Conservation (phyloP, 2,888 invertebrate genomes). For the Hemicrepidius hirtus region DNA sequence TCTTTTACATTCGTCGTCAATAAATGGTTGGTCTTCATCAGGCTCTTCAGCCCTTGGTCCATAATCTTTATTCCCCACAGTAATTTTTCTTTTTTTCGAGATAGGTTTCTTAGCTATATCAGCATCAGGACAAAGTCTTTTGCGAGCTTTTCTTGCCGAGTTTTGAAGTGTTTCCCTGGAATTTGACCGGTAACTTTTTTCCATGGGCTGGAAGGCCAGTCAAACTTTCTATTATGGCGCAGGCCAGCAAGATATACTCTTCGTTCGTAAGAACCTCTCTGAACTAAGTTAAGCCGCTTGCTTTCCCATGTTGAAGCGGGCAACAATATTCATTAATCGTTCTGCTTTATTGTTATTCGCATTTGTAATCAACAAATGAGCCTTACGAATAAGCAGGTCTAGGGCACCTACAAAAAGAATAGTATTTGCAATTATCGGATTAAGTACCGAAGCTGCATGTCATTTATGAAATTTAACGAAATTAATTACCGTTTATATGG, state of each 20-base stretch:
- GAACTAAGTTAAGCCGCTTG: no score
- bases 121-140: no score
- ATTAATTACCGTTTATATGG: background rate
- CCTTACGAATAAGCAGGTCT: no score
- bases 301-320: slow-evolving; percentile 20
- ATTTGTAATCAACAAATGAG: slow-evolving; percentile 1
- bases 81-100: background rate
- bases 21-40: background rate
- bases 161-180: background rate
- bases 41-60: background rate
- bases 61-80: no score
- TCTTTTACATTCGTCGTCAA: background rate
- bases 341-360: slow-evolving; percentile 7
- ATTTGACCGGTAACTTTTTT: no score
- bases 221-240: no score
- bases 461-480: background rate
- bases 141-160: background rate
- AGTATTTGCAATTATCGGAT: background rate
- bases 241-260: no score
- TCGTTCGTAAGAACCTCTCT: no score
- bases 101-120: background rate
- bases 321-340: no score
- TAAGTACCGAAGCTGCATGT: no score
- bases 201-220: no score
- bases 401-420: background rate